Evolutionary conservation across 2,888 invertebrate genomes (phyloP).

Genomic region (Yponomeuta sedellus): DNA sequence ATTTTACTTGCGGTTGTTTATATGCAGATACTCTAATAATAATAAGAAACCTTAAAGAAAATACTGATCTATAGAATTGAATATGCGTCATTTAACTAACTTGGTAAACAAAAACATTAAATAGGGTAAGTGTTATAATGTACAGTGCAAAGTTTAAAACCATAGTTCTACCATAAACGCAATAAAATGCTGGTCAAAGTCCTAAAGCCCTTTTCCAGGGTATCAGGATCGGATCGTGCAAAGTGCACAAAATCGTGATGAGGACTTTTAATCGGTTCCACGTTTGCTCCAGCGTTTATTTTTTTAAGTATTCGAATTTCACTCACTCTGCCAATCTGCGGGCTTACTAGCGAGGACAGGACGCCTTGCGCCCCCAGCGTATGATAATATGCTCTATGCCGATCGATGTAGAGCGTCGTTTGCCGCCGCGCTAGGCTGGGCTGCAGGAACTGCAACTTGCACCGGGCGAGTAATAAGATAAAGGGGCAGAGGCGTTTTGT

Average conservation of each 20-base stretch:
- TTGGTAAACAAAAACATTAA: too few species aligned
- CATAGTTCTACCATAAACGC: not conserved
- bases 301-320: conserved; percentile 70
- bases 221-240: conserved; percentile 61
- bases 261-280: conserved; percentile 75
- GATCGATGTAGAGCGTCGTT: conserved; percentile 43
- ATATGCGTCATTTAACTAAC: too few species aligned
- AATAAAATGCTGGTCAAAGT: not conserved
- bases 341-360: conserved; percentile 45
- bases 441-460: conserved; percentile 3
- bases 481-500: conserved; percentile 70
- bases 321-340: conserved; percentile 60
- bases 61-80: too few species aligned
- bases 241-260: conserved; percentile 77
- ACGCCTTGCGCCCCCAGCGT: conserved; percentile 28
- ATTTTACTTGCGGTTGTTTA: not conserved
- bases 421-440: not conserved
- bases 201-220: not conserved
- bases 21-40: not conserved
- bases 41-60: too few species aligned
- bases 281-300: conserved; percentile 68
- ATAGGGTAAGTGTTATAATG: too few species aligned
- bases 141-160: too few species aligned
- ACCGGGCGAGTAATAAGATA: conserved; percentile 59
- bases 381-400: conserved; percentile 46